Evolutionary conservation across 1,140 invertebrate genomes (phyloP).

Genomic region (Lethocerus indicus): DNA sequence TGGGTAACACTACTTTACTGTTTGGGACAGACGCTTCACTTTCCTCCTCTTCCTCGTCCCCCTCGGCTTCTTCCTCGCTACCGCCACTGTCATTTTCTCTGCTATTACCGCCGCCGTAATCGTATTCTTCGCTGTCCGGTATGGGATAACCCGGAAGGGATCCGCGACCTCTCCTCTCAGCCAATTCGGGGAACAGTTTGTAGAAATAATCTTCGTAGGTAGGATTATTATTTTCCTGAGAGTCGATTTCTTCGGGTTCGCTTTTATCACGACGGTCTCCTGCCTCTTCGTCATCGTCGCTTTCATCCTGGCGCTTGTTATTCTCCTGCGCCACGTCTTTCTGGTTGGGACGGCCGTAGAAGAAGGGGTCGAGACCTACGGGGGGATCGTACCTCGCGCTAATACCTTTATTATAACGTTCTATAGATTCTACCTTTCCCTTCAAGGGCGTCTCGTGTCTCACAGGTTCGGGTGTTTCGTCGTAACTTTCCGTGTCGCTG

Average conservation of each 20-base stretch:
- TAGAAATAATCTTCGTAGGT: constrained; percentile 25
- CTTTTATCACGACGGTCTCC: constrained; percentile 10
- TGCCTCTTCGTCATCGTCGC: constrained; percentile 4
- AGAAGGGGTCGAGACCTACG: constrained; percentile 9
- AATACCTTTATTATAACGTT: constrained; percentile 1
- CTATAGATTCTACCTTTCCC: constrained; percentile 7
- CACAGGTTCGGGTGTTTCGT: too few species aligned
- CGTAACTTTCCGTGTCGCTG: too few species aligned
- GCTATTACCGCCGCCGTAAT: too few species aligned
- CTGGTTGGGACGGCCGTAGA: constrained; percentile 8
- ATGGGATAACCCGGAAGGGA: neutral
- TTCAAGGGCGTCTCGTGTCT: neutral
- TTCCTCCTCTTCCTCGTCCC: constrained; percentile 25
- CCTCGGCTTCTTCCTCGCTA: constrained; percentile 21
- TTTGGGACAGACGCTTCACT: constrained; percentile 2
- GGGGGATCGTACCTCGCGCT: too few species aligned
- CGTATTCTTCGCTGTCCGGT: neutral
- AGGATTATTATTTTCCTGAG: constrained; percentile 8
- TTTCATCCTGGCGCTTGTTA: neutral
- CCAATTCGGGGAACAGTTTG: constrained; percentile 25
- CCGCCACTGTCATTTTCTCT: neutral
- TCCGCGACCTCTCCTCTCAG: constrained; percentile 1
- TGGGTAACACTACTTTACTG: constrained; percentile 3
- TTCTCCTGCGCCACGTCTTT: constrained; percentile 11
- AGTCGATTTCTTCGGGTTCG: constrained; percentile 14